These are phyloP conservation scores for Ophioderma brevispina DNA, from an alignment of 35 echinoderm and acorn worm species.

Conservation along the genomic window DNA sequence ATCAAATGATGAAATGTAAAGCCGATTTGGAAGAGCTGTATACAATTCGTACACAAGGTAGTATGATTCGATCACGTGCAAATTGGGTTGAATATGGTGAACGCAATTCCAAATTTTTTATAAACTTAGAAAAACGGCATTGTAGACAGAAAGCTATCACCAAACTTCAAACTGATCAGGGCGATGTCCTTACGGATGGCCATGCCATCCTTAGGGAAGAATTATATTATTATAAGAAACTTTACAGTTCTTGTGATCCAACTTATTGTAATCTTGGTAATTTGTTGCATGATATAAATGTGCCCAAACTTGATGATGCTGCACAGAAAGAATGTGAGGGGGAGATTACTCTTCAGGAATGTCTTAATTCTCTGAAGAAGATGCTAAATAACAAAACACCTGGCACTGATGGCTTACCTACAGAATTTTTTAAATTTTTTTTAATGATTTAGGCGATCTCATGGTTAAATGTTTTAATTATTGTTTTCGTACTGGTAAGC, in stretches of 20 bases:
- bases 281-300: background rate
- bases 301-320: background rate
- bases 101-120: slow-evolving; percentile 14
- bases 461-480: slow-evolving; percentile 41
- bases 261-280: background rate
- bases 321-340: slow-evolving; percentile 20
- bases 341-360: background rate
- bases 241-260: background rate
- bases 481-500: background rate
- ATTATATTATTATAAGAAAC: slow-evolving; percentile 11
- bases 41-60: background rate
- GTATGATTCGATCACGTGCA: background rate
- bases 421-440: slow-evolving; percentile 66
- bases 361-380: slow-evolving; percentile 15
- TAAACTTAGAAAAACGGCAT: slow-evolving; percentile 50
- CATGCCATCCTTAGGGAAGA: slow-evolving; percentile 20
- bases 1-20: background rate
- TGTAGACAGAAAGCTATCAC: slow-evolving; percentile 33
- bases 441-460: slow-evolving; percentile 19
- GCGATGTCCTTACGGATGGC: background rate
- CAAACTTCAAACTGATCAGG: slow-evolving; percentile 17
- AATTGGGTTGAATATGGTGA: background rate
- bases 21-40: background rate
- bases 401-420: slow-evolving; percentile 53
- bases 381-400: slow-evolving; percentile 50